These are phyloP conservation scores for Falco naumanni DNA, from an alignment of 2,797 vertebrate genomes.

Conservation along the genomic window DNA sequence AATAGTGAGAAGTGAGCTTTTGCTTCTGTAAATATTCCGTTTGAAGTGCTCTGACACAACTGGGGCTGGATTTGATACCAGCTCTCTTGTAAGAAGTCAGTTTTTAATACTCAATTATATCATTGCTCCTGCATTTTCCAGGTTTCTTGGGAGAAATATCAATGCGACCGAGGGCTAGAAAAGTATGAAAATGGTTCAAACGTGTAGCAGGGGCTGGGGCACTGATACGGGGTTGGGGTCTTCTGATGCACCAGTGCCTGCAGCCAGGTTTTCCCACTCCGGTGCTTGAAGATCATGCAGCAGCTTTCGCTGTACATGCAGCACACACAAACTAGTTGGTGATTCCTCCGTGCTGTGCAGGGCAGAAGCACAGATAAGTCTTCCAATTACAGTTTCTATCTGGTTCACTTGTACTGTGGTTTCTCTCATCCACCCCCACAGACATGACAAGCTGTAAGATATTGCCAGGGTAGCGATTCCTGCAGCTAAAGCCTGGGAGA, in stretches of 20 bases:
- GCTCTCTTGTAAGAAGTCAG: neutral
- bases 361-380: neutral
- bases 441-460: neutral
- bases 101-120: neutral
- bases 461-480: neutral
- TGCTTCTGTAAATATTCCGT: slow-evolving; percentile 15
- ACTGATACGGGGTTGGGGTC: neutral
- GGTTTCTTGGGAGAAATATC: neutral
- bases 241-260: neutral
- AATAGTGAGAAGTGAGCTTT: slow-evolving; percentile 19
- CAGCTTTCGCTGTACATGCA: accelerated
- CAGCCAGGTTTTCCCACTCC: neutral
- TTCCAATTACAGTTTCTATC: neutral
- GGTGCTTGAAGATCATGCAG: neutral
- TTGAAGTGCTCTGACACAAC: slow-evolving; percentile 57
- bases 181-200: neutral
- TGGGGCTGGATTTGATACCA: slow-evolving; percentile 2
- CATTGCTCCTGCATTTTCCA: neutral
- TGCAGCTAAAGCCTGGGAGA: neutral
- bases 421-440: neutral
- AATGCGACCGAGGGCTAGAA: neutral
- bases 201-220: neutral
- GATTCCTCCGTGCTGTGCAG: neutral
- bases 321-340: neutral
- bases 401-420: neutral